Evolutionary conservation across 2,888 invertebrate genomes (phyloP), one percentile per base, ranked within the genome.

Genomic region (Amphipyra tragopoginis): DNA sequence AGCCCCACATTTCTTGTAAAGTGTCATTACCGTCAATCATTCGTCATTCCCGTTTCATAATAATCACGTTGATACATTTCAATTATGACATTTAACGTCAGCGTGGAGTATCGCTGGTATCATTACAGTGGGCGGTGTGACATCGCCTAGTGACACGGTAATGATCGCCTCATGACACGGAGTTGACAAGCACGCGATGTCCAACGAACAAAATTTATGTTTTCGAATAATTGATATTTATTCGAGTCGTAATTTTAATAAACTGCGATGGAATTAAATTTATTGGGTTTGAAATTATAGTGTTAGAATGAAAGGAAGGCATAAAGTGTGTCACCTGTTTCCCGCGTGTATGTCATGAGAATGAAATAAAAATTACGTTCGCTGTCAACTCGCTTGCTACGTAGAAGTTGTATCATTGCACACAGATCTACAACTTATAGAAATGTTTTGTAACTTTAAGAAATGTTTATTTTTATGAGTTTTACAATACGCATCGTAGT

Each of bases 111-210:
- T 44, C 50, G 54, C 44, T 61, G 61, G 66, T 82, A 71, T 81
- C 62, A 82, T 83, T 82, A 80, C 56, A 26, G 65, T 61, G 67
- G 77, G 72, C 65, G 74, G 72, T 67, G 68, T 75, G 79, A 69
- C 76, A 69, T 77, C 71, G 67, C 63, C 64, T 49, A 64, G 72
- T 74, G 81, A 83, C 80, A 79, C 67, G 38, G 58, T 79, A 83
- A 82, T 80, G 73, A 79, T 62, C 36, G 59, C 53, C 47, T 56
- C 40, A 49, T 62, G 65, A 65, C 74, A 61, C 53, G 26, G 51
- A 75, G 74, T 68, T 73, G 82, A 77, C 72, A 71, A 60, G 39
- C 82, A 83, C 82, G 83, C 84, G 58, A 83, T 45, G 63, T 68
- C 66, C 63, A 68, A 75, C 66, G 57, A 65, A 58, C 56, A 15